Evolutionary conservation across 1,140 invertebrate genomes (phyloP).

Genomic region (Leguminivora glycinivorella): DNA sequence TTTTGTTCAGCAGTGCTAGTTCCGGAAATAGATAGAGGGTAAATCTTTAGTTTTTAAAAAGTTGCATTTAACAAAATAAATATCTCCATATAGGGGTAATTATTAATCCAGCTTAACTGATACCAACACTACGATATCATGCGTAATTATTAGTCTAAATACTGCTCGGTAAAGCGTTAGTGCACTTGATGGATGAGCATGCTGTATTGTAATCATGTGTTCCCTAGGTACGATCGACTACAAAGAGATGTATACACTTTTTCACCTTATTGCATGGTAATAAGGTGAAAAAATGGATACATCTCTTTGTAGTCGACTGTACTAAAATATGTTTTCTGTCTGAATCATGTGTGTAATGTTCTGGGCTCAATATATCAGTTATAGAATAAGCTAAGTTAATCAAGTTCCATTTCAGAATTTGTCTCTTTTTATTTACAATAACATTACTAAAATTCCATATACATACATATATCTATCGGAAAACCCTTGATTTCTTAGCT

Average conservation of each 20-base stretch:
- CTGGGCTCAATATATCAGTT: neutral
- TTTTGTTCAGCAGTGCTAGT: constrained; percentile 26
- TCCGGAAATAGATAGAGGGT: neutral
- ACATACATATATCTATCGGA: no score
- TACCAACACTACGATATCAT: neutral
- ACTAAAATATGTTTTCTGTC: neutral
- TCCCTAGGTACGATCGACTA: no score
- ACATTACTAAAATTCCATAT: no score
- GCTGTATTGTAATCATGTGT: constrained; percentile 27
- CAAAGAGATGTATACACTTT: no score
- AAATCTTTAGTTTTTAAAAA: neutral
- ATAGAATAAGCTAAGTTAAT: neutral
- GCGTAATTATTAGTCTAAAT: constrained; percentile 42
- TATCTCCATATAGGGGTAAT: neutral
- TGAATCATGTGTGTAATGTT: neutral
- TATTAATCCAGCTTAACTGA: neutral
- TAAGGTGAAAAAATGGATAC: no score
- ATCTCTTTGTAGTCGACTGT: no score
- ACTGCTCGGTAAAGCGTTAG: constrained; percentile 50
- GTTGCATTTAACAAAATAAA: neutral
- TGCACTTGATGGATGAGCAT: constrained; percentile 43
- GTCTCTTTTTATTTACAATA: no score
- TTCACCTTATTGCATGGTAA: no score
- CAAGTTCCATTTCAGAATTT: neutral
- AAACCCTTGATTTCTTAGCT: no score